Evolutionary conservation across 1,140 invertebrate genomes (phyloP).

Genomic region (Brachionus calyciflorus): DNA sequence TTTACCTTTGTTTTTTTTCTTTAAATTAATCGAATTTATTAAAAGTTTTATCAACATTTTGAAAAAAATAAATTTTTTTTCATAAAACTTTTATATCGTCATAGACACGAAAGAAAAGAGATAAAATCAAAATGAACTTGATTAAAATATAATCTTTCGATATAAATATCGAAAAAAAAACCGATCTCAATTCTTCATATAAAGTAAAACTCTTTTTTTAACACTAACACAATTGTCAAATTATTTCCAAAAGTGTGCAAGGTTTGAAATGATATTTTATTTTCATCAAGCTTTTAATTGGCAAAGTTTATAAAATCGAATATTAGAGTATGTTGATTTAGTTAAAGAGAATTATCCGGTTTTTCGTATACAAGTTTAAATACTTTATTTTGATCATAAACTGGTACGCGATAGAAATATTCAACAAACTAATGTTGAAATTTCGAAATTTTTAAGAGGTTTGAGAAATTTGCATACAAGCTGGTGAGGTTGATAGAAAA

Average conservation of each 20-base stretch:
- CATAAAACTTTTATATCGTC: no score
- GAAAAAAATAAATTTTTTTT: no score
- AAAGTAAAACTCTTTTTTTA: no score
- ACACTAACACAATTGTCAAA: constrained; percentile 12
- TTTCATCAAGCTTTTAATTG: neutral
- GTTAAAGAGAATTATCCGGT: neutral
- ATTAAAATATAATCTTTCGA: no score
- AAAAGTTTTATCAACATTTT: no score
- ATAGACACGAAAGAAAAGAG: no score
- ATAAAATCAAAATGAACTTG: no score
- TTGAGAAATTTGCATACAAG: constrained; percentile 11
- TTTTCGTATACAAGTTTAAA: constrained; percentile 39
- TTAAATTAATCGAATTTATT: no score
- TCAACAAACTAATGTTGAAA: constrained; percentile 41
- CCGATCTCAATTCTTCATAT: no score
- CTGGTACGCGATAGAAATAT: constrained; percentile 28
- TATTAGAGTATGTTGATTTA: neutral
- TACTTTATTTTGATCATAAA: constrained; percentile 35
- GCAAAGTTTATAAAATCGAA: constrained; percentile 38
- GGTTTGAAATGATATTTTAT: neutral
- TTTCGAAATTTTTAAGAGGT: neutral
- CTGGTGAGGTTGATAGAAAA: neutral
- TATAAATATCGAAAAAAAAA: no score
- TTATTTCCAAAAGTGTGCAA: constrained; percentile 24
- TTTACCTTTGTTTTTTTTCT: no score